These are phyloP conservation scores for Eurypyga helias DNA, from an alignment of 2,113 vertebrate genomes.

Conservation along the genomic window DNA sequence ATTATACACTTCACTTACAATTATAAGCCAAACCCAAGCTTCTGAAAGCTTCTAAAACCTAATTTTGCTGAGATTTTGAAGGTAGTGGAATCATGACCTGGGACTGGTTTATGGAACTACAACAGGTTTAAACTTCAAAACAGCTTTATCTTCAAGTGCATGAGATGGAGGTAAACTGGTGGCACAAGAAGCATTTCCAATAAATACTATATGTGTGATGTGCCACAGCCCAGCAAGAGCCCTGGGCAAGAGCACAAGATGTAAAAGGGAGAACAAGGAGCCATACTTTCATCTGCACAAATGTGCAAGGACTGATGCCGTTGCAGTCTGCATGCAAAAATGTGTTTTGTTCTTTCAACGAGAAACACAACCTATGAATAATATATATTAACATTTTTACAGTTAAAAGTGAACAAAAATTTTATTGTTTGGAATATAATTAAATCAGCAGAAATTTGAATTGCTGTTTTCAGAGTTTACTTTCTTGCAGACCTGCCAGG, in stretches of 20 bases:
- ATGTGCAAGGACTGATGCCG: not conserved
- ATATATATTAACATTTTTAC: not conserved
- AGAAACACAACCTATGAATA: not conserved
- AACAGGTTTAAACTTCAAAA: not conserved
- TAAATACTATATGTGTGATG: not conserved
- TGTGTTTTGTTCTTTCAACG: not conserved
- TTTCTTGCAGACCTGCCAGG: not conserved
- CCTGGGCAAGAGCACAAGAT: not conserved
- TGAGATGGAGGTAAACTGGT: not conserved
- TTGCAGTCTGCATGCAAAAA: not conserved
- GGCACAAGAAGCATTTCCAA: not conserved
- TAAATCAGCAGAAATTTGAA: not conserved
- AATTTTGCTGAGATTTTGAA: not conserved
- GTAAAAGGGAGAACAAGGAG: not conserved
- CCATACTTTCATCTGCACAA: not conserved
- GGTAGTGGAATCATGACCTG: not conserved
- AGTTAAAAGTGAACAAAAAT: not conserved
- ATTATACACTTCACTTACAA: not conserved
- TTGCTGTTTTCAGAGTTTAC: not conserved
- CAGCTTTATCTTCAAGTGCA: not conserved
- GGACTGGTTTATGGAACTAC: not conserved
- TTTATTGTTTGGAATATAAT: not conserved
- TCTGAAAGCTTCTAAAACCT: not conserved
- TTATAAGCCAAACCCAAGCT: not conserved
- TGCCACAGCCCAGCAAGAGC: not conserved